Base-by-base conservation (phyloP, 1,140 invertebrate genomes). In the Dinothrombium tinctorium region DNA sequence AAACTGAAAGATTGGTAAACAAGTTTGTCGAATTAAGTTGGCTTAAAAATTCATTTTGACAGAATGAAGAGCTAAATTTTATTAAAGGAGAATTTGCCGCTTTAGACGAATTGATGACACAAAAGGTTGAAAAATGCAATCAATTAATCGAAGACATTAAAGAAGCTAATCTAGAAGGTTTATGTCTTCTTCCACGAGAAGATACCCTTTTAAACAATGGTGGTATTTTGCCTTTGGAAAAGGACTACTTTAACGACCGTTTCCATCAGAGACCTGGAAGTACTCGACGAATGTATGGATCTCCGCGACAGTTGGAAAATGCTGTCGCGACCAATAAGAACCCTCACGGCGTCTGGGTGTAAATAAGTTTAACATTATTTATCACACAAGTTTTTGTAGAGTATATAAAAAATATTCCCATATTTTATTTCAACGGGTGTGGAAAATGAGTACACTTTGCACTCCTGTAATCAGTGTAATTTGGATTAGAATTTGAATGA, bases 331-430 rank as follows among this genome's bases (percentile, higher is more conserved):
- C 82, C 14, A 86, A 77, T 57, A 86, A 87, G 61, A 89, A 89
- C 61, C 83, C 83, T 28, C 82, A 90, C 54, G 84, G 84, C 20
- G 83, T 92, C 38, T 92, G 84, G 84, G 83, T 92, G 29, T 90
- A 45, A 54, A 32, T 3, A 12, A 14, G n/a, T 32, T 6, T 12
- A 5, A 7, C 29, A n/a, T n/a, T n/a, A n/a, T n/a, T n/a, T n/a
- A n/a, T n/a, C n/a, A n/a, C n/a, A n/a, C n/a, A n/a, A n/a, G n/a
- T n/a, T n/a, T n/a, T n/a, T n/a, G n/a, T n/a, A n/a, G n/a, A n/a
- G n/a, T n/a, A n/a, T n/a, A n/a, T n/a, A n/a, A n/a, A n/a, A n/a
- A n/a, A n/a, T n/a, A n/a, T n/a, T n/a, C n/a, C n/a, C n/a, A n/a
- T n/a, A n/a, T n/a, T n/a, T n/a, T n/a, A n/a, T n/a, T n/a, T n/a